A percentile compares a stretch with the other conserved stretches of the same genome.
Conservation (phyloP, 1,140 invertebrate species). For the Drosophila lacteicornis region DNA sequence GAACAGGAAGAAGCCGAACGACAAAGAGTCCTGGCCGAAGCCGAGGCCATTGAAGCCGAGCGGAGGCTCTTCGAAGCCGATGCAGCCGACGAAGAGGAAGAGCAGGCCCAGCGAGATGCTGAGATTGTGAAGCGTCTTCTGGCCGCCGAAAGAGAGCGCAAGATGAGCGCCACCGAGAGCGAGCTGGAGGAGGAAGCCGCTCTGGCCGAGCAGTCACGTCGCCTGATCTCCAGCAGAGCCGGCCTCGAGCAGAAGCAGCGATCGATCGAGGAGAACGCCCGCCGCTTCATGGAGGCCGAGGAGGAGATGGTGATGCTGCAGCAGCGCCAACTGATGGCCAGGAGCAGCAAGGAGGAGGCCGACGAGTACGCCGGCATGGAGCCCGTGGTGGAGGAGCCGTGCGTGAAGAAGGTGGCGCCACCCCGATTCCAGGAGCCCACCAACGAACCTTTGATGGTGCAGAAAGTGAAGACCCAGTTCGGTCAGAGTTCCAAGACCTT, state of each 20-base stretch:
- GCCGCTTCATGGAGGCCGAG: slow-evolving; percentile 77
- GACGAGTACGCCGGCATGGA: slow-evolving; percentile 56
- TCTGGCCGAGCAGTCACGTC: slow-evolving; percentile 42
- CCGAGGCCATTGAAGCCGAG: slow-evolving; percentile 45
- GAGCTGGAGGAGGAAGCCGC: slow-evolving; percentile 73
- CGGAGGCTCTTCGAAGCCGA: slow-evolving; percentile 38
- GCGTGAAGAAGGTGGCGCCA: slow-evolving; percentile 58
- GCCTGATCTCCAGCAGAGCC: slow-evolving; percentile 46
- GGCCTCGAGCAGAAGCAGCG: slow-evolving; percentile 60
- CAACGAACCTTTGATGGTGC: slow-evolving; percentile 52
- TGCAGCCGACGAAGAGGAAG: slow-evolving; percentile 39
- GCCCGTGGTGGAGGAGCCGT: slow-evolving; percentile 72
- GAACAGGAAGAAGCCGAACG: slow-evolving; percentile 17
- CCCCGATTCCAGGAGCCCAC: slow-evolving; percentile 59
- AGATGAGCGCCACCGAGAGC: slow-evolving; percentile 66
- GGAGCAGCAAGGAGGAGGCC: slow-evolving; percentile 41
- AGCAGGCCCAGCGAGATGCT: slow-evolving; percentile 54
- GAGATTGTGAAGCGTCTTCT: slow-evolving; percentile 69
- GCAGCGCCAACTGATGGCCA: slow-evolving; percentile 56
- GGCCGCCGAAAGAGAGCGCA: slow-evolving; percentile 63
- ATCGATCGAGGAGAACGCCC: slow-evolving; percentile 80
- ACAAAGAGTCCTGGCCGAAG: slow-evolving; percentile 27
- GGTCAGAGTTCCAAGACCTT: slow-evolving; percentile 75
- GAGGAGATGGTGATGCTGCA: slow-evolving; percentile 79
- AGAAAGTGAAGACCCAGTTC: slow-evolving; percentile 77